A percentile compares a stretch with the other conserved stretches of the same genome.
Conservation (phyloP, 2,888 invertebrate species). For the Ganaspis brasiliensis region DNA sequence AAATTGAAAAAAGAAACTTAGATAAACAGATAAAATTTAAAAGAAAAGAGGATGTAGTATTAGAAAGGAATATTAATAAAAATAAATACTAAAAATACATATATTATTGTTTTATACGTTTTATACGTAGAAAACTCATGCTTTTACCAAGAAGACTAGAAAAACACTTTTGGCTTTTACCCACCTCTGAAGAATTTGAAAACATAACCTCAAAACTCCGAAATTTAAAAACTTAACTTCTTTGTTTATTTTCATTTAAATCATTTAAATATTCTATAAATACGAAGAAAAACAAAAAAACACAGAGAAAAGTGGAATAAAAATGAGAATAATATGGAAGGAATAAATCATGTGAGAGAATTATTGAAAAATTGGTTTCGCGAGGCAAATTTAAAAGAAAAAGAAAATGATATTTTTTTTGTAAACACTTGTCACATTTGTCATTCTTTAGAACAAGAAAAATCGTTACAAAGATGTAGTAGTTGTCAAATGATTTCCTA, state of each 20-base stretch:
- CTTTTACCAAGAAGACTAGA: no score
- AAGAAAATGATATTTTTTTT: slow-evolving; percentile 65
- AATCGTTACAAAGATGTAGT: slow-evolving; percentile 72
- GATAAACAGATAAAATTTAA: no score
- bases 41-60: no score
- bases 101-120: no score
- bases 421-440: slow-evolving; percentile 77
- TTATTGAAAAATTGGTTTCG: background rate
- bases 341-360: background rate
- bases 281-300: background rate
- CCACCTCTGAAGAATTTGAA: no score
- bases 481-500: slow-evolving; percentile 77
- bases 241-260: background rate
- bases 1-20: no score
- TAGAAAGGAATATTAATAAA: no score
- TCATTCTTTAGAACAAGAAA: slow-evolving; percentile 67
- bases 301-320: background rate
- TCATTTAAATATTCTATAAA: background rate
- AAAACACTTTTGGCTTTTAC: no score
- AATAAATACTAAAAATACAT: no score
- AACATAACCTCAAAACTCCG: no score
- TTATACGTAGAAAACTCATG: no score
- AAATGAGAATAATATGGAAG: background rate
- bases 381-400: background rate
- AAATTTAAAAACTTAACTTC: no score